Percentiles rank a stretch among this genome's conserved stretches.
Conservation (phyloP, 2,797 vertebrate genomes). For the Eospalax fontanierii region DNA sequence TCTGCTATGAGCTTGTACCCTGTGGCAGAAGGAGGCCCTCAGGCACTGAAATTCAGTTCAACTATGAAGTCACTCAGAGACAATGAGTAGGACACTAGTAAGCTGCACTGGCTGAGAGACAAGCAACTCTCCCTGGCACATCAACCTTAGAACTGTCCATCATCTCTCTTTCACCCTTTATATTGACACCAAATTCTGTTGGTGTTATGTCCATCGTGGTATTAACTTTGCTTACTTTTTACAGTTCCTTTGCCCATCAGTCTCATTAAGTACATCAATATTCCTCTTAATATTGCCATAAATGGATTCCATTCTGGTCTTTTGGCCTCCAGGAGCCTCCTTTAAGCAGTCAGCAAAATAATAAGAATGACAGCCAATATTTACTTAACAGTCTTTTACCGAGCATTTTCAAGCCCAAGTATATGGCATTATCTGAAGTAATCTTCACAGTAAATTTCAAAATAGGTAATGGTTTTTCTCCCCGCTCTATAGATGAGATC, state of each 20-base stretch:
- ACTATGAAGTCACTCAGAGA: not conserved
- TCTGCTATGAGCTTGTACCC: not conserved
- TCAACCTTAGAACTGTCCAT: not conserved
- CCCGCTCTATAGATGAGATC: slow-evolving; percentile 1
- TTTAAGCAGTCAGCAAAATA: not conserved
- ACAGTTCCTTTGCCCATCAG: not conserved
- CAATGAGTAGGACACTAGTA: not conserved
- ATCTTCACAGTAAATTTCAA: not conserved
- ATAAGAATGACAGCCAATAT: not conserved
- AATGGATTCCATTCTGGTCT: not conserved
- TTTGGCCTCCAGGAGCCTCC: not conserved
- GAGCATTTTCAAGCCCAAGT: not conserved
- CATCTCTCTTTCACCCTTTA: not conserved
- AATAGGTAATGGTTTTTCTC: not conserved
- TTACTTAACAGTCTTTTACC: not conserved
- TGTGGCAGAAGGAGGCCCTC: not conserved
- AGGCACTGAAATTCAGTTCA: not conserved
- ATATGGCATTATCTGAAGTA: not conserved
- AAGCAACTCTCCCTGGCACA: not conserved
- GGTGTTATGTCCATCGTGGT: not conserved
- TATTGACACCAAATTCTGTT: not conserved
- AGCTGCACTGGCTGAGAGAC: not conserved
- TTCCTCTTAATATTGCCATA: not conserved
- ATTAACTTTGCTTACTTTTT: not conserved
- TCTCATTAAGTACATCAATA: not conserved